These are phyloP conservation scores for Drosophila ustulata DNA, from an alignment of 2,888 invertebrate genomes.

Conservation along the genomic window DNA sequence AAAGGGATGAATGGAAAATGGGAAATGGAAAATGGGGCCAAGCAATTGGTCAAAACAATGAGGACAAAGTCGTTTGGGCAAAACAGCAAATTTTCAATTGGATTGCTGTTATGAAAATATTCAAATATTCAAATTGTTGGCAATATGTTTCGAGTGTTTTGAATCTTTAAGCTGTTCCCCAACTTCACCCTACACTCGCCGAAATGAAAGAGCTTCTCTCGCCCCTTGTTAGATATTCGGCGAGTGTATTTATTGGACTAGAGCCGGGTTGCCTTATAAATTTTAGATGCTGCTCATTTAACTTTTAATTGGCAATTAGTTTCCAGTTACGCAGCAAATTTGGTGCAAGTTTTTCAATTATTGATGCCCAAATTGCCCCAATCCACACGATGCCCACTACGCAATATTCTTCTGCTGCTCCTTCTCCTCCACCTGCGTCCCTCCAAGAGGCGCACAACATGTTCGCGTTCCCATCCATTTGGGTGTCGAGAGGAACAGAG, in stretches of 20 bases:
- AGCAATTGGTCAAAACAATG: constrained; percentile 21
- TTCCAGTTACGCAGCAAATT: constrained; percentile 57
- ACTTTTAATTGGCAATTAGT: constrained; percentile 65
- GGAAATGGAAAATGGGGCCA: not conserved
- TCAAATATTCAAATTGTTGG: constrained; percentile 36
- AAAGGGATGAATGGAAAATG: not conserved
- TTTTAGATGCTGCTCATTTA: constrained; percentile 58
- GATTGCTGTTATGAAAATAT: constrained; percentile 23
- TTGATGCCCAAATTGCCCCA: constrained; percentile 55
- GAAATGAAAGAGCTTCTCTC: not conserved
- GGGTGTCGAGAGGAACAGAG: constrained; percentile 7
- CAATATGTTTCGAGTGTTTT: constrained; percentile 27
- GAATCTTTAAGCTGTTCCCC: not conserved
- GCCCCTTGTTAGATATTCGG: not conserved
- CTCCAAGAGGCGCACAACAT: constrained; percentile 28
- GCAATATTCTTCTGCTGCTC: not conserved
- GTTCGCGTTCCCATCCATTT: constrained; percentile 40
- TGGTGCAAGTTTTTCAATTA: constrained; percentile 61
- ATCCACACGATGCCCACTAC: constrained; percentile 3
- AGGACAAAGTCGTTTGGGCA: constrained; percentile 20
- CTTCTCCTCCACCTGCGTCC: not conserved
- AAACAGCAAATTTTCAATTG: constrained; percentile 30
- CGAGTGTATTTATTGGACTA: constrained; percentile 17
- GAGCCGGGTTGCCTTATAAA: constrained; percentile 43
- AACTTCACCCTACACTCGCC: not conserved